Percentiles rank a stretch among this genome's conserved stretches.
phyloP scores from a whole-genome alignment of 2,888 invertebrate species.

The Phoenoteleia sp. region DNA sequence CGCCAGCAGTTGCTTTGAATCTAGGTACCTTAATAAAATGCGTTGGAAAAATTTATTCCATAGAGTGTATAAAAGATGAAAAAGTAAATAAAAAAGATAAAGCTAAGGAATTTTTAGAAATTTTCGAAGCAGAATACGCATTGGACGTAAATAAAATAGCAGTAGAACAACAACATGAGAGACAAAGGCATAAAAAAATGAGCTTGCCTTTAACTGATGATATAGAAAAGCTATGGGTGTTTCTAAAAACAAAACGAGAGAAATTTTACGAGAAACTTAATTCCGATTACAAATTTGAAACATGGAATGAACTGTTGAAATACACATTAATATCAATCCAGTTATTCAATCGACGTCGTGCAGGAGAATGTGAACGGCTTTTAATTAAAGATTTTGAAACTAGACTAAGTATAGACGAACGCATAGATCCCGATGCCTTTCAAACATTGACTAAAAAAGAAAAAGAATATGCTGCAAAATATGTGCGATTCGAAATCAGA shows the following conservation, averaged over 20 bases:
- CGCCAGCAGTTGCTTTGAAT: slow-evolving; percentile 24
- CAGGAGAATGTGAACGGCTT: slow-evolving; percentile 71
- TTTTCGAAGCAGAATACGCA: slow-evolving; percentile 24
- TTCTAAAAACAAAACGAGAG: slow-evolving; percentile 1
- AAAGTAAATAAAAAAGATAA: neutral
- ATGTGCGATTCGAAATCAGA: slow-evolving; percentile 71
- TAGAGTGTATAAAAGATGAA: slow-evolving; percentile 12
- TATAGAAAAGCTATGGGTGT: slow-evolving; percentile 25
- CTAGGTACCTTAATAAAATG: slow-evolving; percentile 12
- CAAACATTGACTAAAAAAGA: slow-evolving; percentile 44
- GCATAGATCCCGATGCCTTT: slow-evolving; percentile 49
- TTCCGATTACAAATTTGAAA: neutral
- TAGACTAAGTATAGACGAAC: slow-evolving; percentile 60
- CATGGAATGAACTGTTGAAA: slow-evolving; percentile 62
- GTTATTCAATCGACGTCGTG: slow-evolving; percentile 73
- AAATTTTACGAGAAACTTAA: neutral
- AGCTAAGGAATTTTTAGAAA: neutral
- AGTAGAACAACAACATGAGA: slow-evolving; percentile 22
- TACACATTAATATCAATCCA: slow-evolving; percentile 57
- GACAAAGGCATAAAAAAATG: slow-evolving; percentile 29
- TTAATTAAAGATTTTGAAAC: slow-evolving; percentile 64
- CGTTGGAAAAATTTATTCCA: neutral
- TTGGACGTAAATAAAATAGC: slow-evolving; percentile 44
- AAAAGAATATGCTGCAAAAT: slow-evolving; percentile 56
- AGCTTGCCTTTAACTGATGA: slow-evolving; percentile 38